Evolutionary conservation across 1,140 invertebrate species (phyloP).

Genomic region (Brachionus koreanus): DNA sequence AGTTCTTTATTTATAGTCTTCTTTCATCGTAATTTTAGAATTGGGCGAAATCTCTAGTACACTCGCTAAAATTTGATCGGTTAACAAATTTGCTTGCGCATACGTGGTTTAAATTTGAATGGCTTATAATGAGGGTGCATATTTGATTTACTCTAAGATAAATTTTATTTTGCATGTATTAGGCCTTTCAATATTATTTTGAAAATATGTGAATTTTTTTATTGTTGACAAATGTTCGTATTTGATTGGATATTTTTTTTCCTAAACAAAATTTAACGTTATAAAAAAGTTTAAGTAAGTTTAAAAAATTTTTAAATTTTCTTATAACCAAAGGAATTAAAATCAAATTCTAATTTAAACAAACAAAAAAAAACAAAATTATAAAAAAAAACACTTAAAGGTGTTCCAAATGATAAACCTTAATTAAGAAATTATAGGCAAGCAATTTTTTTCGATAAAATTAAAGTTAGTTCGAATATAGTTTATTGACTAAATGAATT

Average conservation of each 20-base stretch:
- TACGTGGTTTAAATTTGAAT: slow-evolving; percentile 29
- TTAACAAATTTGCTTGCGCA: not conserved
- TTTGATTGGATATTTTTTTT: not conserved
- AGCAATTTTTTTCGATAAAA: no score
- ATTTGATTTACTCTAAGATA: not conserved
- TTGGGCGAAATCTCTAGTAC: slow-evolving; percentile 10
- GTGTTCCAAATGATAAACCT: no score
- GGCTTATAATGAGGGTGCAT: not conserved
- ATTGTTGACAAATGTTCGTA: not conserved
- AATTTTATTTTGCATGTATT: not conserved
- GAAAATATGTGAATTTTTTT: not conserved
- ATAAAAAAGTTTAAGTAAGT: not conserved
- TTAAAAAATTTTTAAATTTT: no score
- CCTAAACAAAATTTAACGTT: not conserved
- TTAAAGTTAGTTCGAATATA: no score
- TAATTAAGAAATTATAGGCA: no score
- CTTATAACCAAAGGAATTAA: no score
- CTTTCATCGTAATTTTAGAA: not conserved
- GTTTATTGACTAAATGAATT: no score
- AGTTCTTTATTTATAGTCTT: slow-evolving; percentile 7
- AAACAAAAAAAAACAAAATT: no score
- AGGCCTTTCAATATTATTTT: not conserved
- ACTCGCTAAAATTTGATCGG: slow-evolving; percentile 27
- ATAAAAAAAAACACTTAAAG: no score
- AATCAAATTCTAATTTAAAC: no score